phyloP scores from a whole-genome alignment of 2,113 vertebrate genomes.

The Cnemophilus loriae region DNA sequence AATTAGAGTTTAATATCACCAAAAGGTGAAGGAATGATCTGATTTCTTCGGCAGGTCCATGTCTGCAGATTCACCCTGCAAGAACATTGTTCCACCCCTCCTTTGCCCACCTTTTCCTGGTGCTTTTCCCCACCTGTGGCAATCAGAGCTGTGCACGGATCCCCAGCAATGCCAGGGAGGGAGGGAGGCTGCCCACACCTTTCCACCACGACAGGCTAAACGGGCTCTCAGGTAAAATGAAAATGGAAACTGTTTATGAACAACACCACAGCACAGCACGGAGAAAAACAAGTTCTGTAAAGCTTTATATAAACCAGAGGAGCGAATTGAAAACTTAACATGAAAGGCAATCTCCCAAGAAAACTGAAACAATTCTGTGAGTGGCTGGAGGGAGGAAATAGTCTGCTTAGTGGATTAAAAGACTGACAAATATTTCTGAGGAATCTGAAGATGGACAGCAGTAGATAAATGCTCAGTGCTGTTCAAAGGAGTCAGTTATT shows the following conservation, averaged over 20 bases:
- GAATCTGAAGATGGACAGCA: background rate
- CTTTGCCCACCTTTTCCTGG: background rate
- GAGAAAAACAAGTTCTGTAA: background rate
- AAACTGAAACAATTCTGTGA: background rate
- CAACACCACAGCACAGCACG: background rate
- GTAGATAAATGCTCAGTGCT: background rate
- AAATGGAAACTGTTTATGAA: background rate
- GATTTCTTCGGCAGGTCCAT: background rate
- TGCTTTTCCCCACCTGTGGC: background rate
- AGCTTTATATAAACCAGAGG: background rate
- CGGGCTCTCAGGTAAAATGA: background rate
- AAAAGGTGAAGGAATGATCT: background rate
- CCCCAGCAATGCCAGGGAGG: background rate
- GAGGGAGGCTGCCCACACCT: background rate
- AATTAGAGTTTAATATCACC: background rate
- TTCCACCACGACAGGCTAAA: fast-evolving
- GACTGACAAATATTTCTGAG: background rate
- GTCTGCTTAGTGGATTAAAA: background rate
- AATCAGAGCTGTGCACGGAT: background rate
- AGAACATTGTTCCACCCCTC: fast-evolving
- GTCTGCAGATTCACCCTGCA: background rate
- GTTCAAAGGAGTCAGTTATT: background rate
- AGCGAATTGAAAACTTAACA: background rate
- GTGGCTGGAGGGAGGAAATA: background rate
- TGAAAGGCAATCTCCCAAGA: background rate